Evolutionary conservation across 2,113 vertebrate species (phyloP).

Genomic region (Gnathonemus echidnorhynchus): DNA sequence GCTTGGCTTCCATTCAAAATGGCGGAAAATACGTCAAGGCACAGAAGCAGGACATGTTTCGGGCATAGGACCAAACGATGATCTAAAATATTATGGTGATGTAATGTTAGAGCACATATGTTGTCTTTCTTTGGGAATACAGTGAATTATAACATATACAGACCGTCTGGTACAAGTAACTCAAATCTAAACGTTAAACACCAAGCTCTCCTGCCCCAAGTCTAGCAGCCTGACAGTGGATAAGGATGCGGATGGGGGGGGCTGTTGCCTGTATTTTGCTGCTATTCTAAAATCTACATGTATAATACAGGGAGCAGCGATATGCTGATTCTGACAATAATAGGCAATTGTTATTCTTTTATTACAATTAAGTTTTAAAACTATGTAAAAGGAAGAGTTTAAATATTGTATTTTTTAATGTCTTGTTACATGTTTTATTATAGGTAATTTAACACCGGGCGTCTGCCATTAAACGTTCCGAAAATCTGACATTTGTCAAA

Average conservation of each 20-base stretch:
- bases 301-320: background rate
- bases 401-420: background rate
- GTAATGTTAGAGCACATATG: background rate
- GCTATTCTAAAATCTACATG: background rate
- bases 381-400: background rate
- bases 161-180: background rate
- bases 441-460: background rate
- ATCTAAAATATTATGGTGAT: constrained; percentile 5
- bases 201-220: background rate
- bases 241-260: background rate
- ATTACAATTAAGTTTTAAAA: background rate
- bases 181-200: background rate
- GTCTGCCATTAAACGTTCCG: background rate
- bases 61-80: background rate
- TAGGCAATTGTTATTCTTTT: background rate
- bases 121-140: constrained; percentile 9
- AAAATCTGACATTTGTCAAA: constrained; percentile 4
- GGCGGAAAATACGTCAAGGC: background rate
- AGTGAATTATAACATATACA: background rate
- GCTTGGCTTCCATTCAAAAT: background rate
- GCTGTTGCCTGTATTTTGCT: no score
- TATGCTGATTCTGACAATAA: background rate
- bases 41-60: background rate
- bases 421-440: background rate
- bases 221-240: background rate